Percentiles rank a stretch among this genome's conserved stretches.
Evolutionary conservation across 2,797 vertebrate genomes (phyloP).

Genomic region (Sphenopsis melanotis): DNA sequence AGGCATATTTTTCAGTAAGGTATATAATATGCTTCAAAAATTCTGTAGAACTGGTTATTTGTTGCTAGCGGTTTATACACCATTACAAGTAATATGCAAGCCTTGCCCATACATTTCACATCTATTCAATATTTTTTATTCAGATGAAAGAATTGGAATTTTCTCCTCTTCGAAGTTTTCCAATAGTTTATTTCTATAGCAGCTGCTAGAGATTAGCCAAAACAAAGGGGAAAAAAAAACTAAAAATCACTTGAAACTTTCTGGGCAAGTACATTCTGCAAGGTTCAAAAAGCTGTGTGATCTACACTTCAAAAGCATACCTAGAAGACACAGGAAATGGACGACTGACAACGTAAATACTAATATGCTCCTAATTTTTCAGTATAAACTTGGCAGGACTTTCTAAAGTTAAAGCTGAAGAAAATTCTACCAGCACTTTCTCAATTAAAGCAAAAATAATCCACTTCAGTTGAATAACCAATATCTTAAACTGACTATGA

Average conservation of each 20-base stretch:
- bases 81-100: background rate
- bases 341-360: fast-evolving
- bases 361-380: background rate
- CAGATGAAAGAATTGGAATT: background rate
- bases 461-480: background rate
- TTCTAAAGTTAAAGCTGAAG: background rate
- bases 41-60: background rate
- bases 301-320: background rate
- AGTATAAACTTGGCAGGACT: background rate
- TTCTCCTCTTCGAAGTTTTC: background rate
- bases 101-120: background rate
- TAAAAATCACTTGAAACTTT: background rate
- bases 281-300: background rate
- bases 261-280: background rate
- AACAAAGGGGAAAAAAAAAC: background rate
- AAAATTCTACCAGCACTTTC: background rate
- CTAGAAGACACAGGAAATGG: background rate
- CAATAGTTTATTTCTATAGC: background rate
- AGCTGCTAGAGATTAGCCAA: background rate
- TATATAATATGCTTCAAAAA: background rate
- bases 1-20: background rate
- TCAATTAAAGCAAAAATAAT: background rate
- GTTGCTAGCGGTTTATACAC: background rate
- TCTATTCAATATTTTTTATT: background rate
- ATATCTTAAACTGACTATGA: background rate